phyloP scores from a whole-genome alignment of 2,113 vertebrate species.

The Anoplopoma fimbria region DNA sequence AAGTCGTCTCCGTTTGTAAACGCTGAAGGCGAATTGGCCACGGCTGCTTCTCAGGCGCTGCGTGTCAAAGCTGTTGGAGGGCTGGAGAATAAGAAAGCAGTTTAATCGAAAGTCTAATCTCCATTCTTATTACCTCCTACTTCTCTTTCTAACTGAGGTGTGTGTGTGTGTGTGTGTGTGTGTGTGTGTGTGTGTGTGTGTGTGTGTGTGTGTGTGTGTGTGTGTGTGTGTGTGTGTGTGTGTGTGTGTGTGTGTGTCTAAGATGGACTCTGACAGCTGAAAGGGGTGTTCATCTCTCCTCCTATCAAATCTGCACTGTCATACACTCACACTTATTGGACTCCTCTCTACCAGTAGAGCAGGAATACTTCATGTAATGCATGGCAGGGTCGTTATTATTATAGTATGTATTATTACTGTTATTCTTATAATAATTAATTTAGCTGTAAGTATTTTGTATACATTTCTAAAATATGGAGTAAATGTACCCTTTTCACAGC shows the following conservation, averaged over 20 bases:
- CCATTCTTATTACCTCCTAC: slow-evolving; percentile 69
- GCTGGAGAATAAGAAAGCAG: slow-evolving; percentile 53
- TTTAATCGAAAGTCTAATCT: slow-evolving; percentile 78
- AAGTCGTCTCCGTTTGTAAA: slow-evolving; percentile 65
- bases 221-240: slow-evolving; percentile 26
- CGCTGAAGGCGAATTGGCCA: slow-evolving; percentile 54
- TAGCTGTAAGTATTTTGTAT: background rate
- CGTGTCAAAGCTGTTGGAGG: slow-evolving; percentile 60
- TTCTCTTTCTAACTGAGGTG: slow-evolving; percentile 16
- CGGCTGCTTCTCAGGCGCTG: slow-evolving; percentile 46
- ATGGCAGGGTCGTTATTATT: background rate
- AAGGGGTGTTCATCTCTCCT: slow-evolving; percentile 37
- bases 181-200: slow-evolving; percentile 30
- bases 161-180: slow-evolving; percentile 28
- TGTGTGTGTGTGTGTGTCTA: slow-evolving; percentile 28
- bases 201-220: slow-evolving; percentile 27
- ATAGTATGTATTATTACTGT: background rate
- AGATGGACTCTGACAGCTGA: slow-evolving; percentile 33
- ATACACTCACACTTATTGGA: background rate
- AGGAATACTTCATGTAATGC: background rate
- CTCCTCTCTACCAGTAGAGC: background rate
- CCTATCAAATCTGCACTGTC: slow-evolving; percentile 40
- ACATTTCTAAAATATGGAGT: background rate
- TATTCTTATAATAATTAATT: background rate
- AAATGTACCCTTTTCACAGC: background rate